Base-by-base conservation (phyloP, 2,888 invertebrate genomes). In the Dioctria rufipes region DNA sequence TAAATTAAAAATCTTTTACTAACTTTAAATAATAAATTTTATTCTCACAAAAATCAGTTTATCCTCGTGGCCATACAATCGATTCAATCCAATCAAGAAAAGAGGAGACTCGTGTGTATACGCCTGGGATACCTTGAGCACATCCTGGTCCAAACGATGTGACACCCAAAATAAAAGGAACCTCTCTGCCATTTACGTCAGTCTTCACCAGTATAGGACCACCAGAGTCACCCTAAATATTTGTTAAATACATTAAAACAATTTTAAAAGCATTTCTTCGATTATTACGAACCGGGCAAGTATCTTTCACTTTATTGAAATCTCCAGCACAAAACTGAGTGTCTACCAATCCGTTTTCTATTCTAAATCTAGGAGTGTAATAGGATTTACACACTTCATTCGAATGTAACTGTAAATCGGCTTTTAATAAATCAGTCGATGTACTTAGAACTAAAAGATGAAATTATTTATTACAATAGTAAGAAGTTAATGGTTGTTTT, bases 221-320 rank as follows among this genome's bases (percentile, higher is more conserved):
- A 4, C 81, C 81, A 39, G 81, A 82, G 54, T 82, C 81, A 54
- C 81, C 81, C 40, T 42, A n/a, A 54, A 54, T 11, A 54, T 54
- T 54, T 54, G 25, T 25, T 25, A 25, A 25, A 25, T 54, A 54
- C 5, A 6, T 54, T 54, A 54, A 54, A 54, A 54, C n/a, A 11
- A 11, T 54, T 54, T n/a, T 11, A 11, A 54, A 54, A 11, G 2
- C 4, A 11, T 4, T 4, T 54, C 11, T 54, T 8, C 4, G 11
- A 4, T 11, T 11, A 11, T 54, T 54, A 54, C 54, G 6, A 11
- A 54, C 54, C 4, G 54, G 80, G 46, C 80, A 80, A 1, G 80
- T 80, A 61, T 80, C 80, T 51, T 61, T 80, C 4, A 42, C 40
- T 4, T 42, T 6, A 25, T 80, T n/a, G 5, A 61, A 73, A 80